Conservation (phyloP, 2,797 vertebrate genomes). For the Hydrolagus colliei region DNA sequence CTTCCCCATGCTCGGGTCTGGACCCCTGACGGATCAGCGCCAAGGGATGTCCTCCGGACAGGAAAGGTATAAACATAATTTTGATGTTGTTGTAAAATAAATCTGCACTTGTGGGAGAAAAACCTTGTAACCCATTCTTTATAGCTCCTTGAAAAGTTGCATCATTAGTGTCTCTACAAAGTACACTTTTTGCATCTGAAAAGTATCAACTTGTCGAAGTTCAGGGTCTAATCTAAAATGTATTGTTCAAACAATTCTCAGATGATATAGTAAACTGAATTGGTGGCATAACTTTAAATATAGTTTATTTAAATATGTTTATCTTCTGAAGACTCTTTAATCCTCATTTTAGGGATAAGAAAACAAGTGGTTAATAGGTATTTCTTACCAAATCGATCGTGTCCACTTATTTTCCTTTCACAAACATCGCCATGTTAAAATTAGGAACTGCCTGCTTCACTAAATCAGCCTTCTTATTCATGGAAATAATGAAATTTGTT, state of each 20-base stretch:
- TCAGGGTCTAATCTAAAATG: background rate
- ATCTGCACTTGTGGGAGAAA: too few relatives aligned
- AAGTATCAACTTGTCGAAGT: background rate
- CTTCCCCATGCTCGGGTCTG: too few relatives aligned
- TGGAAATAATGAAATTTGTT: background rate
- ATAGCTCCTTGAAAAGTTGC: background rate
- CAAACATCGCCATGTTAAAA: background rate
- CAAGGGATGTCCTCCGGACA: too few relatives aligned
- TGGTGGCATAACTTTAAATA: background rate
- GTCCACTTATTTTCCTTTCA: background rate
- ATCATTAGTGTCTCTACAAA: background rate
- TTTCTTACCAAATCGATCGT: too few relatives aligned
- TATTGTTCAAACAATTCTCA: background rate
- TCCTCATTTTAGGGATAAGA: background rate
- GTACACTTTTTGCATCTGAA: too few relatives aligned
- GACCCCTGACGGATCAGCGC: too few relatives aligned
- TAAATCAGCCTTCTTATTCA: background rate
- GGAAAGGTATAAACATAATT: too few relatives aligned
- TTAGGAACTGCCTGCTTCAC: background rate
- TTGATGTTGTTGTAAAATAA: too few relatives aligned
- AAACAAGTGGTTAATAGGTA: background rate
- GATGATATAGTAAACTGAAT: background rate
- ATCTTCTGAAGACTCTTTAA: background rate
- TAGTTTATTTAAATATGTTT: background rate
- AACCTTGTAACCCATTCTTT: background rate